These are phyloP conservation scores for Tribolium castaneum DNA, from an alignment of 1,140 invertebrate genomes.

Conservation along the genomic window DNA sequence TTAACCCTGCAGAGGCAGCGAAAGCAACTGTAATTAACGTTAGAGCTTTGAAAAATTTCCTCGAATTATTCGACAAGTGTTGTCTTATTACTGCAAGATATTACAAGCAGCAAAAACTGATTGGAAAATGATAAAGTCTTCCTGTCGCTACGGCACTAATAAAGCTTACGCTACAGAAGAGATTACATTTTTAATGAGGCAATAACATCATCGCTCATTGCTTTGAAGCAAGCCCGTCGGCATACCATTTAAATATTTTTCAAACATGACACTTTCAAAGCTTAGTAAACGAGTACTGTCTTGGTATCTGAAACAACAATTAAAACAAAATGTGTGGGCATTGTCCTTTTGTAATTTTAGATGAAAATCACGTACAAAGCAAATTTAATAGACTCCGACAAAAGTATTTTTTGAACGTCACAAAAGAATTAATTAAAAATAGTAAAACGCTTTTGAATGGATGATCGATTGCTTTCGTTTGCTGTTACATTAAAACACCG, in stretches of 20 bases:
- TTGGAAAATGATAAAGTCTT: constrained; percentile 1
- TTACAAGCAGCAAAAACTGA: constrained; percentile 2
- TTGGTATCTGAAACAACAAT: background rate
- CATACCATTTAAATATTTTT: background rate
- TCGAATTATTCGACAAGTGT: background rate
- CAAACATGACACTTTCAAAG: background rate
- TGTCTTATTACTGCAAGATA: background rate
- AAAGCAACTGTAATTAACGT: background rate
- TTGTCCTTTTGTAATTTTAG: background rate
- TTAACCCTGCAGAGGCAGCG: no score
- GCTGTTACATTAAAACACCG: background rate
- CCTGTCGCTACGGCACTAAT: background rate
- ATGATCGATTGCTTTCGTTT: background rate
- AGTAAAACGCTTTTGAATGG: background rate
- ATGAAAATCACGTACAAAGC: background rate
- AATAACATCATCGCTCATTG: constrained; percentile 5
- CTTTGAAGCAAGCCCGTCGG: background rate
- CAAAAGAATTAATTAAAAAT: constrained; percentile 13
- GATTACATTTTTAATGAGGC: constrained; percentile 23
- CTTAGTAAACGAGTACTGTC: background rate
- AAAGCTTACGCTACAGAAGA: constrained; percentile 16
- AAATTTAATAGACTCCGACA: background rate
- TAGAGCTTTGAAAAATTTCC: background rate
- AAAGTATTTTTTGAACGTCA: background rate
- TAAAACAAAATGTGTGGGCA: background rate